Evolutionary conservation across 2,113 vertebrate genomes (phyloP), one percentile per base, ranked within the genome.

Genomic region (Girardinichthys multiradiatus): DNA sequence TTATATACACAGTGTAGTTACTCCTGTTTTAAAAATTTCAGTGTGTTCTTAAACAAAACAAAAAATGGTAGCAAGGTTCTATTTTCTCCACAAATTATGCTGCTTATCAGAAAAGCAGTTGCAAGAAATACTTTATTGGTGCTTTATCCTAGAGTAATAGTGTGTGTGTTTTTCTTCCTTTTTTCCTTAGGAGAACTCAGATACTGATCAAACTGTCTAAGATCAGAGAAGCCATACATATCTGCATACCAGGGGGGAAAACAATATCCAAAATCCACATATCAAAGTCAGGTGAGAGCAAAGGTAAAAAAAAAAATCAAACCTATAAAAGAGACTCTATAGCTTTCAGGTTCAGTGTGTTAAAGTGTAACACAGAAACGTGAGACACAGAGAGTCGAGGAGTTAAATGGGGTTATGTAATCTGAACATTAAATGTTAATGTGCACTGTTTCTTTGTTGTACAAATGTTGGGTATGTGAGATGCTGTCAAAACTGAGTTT

Each of bases 201-300:
- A 68, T 84, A 84, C 81, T 68, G 81, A 87, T 80, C 67, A 61
- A 84, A 81, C 65, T 72, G 72, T 74, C 64, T 17, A 30, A 73
- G 54, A 84, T 72, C 72, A 76, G 74, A 61, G 26, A 33, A 68
- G 63, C 69, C 15, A 62, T 84, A 80, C 73, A 72, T 74, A 79
- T 74, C 57, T 14, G 54, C n/a, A 60, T 54, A 64, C 61, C 69
- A 10, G 28, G 17, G 58, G 27, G 26, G 33, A 45, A 45, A 62
- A 39, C 51, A 58, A 67, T 42, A 74, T 19, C 42, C 31, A 15
- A 64, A 80, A 66, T 63, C 66, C 37, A 28, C 48, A 35, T 28
- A 66, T 73, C 1, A 19, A 37, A 54, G 39, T 59, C 70, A 72
- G 57, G 72, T 64, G 63, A 74, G 69, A 68, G 57, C 24, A 72